phyloP scores from a whole-genome alignment of 2,797 vertebrate species.

The Tympanoctomys barrerae region DNA sequence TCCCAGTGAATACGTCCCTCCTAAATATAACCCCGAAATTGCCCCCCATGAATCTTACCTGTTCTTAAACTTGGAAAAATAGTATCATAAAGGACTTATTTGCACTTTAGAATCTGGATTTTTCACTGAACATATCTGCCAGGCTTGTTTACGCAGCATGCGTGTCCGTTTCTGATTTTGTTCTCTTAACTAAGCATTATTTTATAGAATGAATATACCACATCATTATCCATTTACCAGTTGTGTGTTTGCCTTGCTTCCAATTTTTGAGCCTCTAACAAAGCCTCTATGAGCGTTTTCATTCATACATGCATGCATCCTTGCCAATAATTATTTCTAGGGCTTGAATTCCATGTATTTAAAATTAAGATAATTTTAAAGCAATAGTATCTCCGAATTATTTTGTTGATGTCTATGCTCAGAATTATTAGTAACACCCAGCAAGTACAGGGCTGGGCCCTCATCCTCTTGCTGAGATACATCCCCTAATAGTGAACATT shows the following conservation, averaged over 20 bases:
- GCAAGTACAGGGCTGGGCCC: not conserved
- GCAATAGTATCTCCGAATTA: not conserved
- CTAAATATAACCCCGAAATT: not conserved
- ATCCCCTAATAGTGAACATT: not conserved
- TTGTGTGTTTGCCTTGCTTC: not conserved
- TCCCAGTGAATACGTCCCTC: not conserved
- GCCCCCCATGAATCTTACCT: not conserved
- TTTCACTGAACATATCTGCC: not conserved
- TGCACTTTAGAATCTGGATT: not conserved
- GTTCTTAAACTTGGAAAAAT: not conserved
- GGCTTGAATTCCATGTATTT: not conserved
- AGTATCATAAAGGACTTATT: not conserved
- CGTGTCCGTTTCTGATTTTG: not conserved
- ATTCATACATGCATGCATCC: not conserved
- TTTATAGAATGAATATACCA: not conserved
- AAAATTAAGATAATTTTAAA: not conserved
- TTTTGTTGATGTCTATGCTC: not conserved
- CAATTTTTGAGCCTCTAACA: not conserved
- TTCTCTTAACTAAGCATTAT: not conserved
- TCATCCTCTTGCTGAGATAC: not conserved
- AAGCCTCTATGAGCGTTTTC: not conserved
- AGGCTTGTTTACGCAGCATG: not conserved
- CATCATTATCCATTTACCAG: not conserved
- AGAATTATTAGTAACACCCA: not conserved
- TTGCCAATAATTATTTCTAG: not conserved